Evolutionary conservation across 2,113 vertebrate genomes (phyloP).

Genomic region (Rhodinocichla rosea): DNA sequence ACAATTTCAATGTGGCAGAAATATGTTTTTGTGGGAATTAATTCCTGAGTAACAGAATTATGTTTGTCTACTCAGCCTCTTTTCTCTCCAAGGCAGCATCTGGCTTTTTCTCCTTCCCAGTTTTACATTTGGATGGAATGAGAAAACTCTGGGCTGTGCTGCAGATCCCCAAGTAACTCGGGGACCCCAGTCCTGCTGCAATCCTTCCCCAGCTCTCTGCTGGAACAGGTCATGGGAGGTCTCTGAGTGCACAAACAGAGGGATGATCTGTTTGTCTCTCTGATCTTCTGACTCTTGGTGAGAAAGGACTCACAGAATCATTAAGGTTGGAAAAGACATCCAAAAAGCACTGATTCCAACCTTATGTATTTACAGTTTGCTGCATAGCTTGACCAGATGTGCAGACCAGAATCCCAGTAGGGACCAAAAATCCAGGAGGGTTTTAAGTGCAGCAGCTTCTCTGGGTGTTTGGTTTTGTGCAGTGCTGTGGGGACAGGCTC

Average conservation of each 20-base stretch:
- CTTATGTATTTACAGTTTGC: background rate
- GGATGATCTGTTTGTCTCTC: background rate
- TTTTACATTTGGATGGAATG: background rate
- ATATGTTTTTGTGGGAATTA: constrained; percentile 62
- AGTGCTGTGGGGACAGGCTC: rapidly evolving
- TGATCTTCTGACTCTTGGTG: background rate
- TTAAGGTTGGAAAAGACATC: background rate
- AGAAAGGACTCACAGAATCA: background rate
- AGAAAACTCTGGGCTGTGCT: background rate
- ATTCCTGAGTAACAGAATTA: constrained; percentile 47
- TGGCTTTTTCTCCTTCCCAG: background rate
- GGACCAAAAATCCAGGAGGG: background rate
- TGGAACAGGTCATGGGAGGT: background rate
- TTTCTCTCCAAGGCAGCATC: constrained; percentile 5
- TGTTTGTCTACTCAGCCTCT: constrained; percentile 10
- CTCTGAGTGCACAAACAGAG: background rate
- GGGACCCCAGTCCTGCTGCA: background rate
- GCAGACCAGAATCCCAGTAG: background rate
- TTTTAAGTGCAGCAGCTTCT: background rate
- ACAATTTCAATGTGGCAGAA: constrained; percentile 53
- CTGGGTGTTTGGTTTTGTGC: background rate
- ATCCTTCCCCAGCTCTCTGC: background rate
- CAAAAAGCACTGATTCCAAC: background rate
- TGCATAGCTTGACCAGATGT: background rate
- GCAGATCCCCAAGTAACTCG: background rate